A percentile compares a stretch with the other conserved stretches of the same genome.
phyloP scores from a whole-genome alignment of 37 sponge, comb jelly and placozoan species.

The Aplysina aerophoba region DNA sequence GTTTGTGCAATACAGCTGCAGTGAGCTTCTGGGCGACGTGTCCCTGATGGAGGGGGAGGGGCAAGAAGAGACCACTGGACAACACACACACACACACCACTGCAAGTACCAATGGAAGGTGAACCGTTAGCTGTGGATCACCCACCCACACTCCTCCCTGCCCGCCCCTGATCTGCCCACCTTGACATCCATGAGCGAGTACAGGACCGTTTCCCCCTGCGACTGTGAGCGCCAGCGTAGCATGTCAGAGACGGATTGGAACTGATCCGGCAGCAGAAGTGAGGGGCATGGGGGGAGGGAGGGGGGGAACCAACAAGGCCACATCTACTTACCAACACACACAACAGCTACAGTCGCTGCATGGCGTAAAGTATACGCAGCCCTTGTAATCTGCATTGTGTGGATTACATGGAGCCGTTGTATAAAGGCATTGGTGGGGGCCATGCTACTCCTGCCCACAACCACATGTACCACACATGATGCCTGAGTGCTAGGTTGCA shows the following conservation, averaged over 20 bases:
- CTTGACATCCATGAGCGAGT: slow-evolving; percentile 72
- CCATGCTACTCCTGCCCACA: no score
- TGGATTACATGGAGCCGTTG: no score
- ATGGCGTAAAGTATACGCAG: no score
- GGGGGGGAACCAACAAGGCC: no score
- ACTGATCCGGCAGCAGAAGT: background rate
- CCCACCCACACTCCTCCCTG: slow-evolving; percentile 9
- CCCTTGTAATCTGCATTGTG: no score
- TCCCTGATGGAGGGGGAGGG: slow-evolving; percentile 55
- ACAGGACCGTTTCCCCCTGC: slow-evolving; percentile 74
- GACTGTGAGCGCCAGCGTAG: slow-evolving; percentile 81
- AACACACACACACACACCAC: background rate
- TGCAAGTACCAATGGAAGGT: no score
- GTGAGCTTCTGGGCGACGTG: slow-evolving; percentile 63
- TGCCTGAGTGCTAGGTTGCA: no score
- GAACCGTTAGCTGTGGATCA: background rate
- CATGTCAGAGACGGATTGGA: slow-evolving; percentile 69
- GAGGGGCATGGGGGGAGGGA: no score
- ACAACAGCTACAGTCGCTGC: no score
- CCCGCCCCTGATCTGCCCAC: slow-evolving; percentile 18
- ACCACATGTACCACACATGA: no score
- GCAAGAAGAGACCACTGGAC: background rate
- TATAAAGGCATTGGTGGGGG: no score
- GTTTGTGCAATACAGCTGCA: slow-evolving; percentile 70
- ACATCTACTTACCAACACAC: no score